These are phyloP conservation scores for Aleiodes sp. DNA, from an alignment of 1,140 invertebrate species.

Conservation along the genomic window DNA sequence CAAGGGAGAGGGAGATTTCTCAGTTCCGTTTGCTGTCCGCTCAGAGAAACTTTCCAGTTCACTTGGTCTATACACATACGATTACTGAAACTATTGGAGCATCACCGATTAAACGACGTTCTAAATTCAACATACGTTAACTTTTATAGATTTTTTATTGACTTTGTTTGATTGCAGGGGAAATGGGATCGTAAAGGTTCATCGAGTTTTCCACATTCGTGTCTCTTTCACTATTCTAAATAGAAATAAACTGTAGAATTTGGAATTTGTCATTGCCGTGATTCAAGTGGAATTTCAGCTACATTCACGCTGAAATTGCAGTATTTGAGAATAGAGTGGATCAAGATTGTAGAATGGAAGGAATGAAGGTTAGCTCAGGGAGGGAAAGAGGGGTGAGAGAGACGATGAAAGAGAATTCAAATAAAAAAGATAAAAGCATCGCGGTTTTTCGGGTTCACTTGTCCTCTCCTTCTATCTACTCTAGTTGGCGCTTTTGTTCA, in stretches of 20 bases:
- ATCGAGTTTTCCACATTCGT: not conserved
- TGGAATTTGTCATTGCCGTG: constrained; percentile 8
- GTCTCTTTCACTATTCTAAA: not conserved
- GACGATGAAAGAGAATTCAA: not conserved
- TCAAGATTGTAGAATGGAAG: not conserved
- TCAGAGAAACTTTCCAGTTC: not conserved
- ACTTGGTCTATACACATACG: constrained; percentile 12
- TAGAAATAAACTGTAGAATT: not conserved
- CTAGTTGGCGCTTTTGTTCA: not conserved
- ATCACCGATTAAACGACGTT: constrained; percentile 17
- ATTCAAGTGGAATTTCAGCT: not conserved
- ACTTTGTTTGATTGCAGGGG: not conserved
- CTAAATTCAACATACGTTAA: not conserved
- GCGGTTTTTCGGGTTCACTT: constrained; percentile 15
- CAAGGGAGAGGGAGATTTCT: not conserved
- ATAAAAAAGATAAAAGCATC: not conserved
- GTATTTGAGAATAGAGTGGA: constrained; percentile 5
- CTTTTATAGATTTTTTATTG: constrained; percentile 11
- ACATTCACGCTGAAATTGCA: constrained; percentile 15
- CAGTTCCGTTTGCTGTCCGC: not conserved
- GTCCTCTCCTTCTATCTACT: not conserved
- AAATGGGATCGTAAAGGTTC: too few relatives aligned
- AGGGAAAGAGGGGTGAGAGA: not conserved
- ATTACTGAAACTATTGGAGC: not conserved
- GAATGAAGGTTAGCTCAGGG: not conserved